Base-by-base conservation (phyloP, 2,113 vertebrate species). In the Brachyhypopomus gauderio region DNA sequence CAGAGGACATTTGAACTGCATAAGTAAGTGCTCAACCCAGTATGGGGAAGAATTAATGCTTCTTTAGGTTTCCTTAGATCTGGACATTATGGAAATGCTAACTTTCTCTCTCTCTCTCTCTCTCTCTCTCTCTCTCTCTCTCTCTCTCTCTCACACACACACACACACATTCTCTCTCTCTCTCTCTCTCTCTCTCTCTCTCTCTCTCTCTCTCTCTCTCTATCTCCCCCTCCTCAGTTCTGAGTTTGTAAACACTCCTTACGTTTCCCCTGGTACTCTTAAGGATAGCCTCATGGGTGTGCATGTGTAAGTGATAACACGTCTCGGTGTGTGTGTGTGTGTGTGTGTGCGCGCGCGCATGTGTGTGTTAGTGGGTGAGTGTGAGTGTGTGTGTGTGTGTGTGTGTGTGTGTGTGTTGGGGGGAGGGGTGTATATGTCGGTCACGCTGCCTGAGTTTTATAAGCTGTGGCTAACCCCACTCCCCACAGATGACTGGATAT, bases 401-500 rank as follows among this genome's bases (percentile, higher is more conserved):
- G 73, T 52, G 59, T 75, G 41, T 83, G 80, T 78, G 64, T 7
- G 73, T 55, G 56, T 69, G 74, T 62, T 19, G 4, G 56, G 22
- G 70, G 56, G 48, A 48, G 87, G 74, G 85, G 85, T 86, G 81
- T 88, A 88, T 89, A 82, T 84, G 86, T 88, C 81, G 91, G 90
- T 92, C 91, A 92, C 87, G 91, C 91, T 87, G 88, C 87, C 87
- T 92, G 92, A 89, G 89, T 91, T 90, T 89, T 91, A 91, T 92
- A 91, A 93, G 92, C 92, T 92, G 92, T 79, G 88, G 93, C 91
- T 93, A 93, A 94, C 91, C 91, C 83, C 83, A 88, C 87, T 91
- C 89, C 90, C 90, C 91, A 91, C 91, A 90, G 90, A 92, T 91
- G 92, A 94, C 92, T 89, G 83, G 89, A 90, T 93, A 92, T 92